phyloP scores from a whole-genome alignment of 2,888 invertebrate species.

The Chloroclystis v-ata region DNA sequence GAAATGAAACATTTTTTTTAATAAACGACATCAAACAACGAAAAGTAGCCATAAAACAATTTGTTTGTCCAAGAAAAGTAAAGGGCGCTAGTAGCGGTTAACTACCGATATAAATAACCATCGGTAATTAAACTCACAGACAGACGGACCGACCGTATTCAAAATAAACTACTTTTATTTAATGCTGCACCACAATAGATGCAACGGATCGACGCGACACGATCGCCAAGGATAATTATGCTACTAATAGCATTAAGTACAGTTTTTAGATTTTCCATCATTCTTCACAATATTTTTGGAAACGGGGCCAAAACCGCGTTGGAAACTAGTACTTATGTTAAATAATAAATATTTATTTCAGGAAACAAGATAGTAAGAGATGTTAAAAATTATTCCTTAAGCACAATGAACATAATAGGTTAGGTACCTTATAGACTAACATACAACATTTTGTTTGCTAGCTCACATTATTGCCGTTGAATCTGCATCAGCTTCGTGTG shows the following conservation, averaged over 20 bases:
- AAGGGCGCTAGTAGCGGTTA: constrained; percentile 40
- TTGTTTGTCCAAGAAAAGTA: constrained; percentile 49
- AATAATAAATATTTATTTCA: too few relatives aligned
- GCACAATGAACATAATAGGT: too few relatives aligned
- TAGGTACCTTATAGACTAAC: too few relatives aligned
- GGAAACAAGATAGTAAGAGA: too few relatives aligned
- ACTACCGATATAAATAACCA: constrained; percentile 48
- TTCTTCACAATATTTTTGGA: constrained; percentile 7
- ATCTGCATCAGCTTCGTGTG: constrained; percentile 32
- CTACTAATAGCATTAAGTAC: constrained; percentile 11
- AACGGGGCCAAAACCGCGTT: too few relatives aligned
- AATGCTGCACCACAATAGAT: constrained; percentile 47
- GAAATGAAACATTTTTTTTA: constrained; percentile 21
- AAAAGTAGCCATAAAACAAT: constrained; percentile 41
- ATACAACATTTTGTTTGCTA: too few relatives aligned
- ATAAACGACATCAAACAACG: constrained; percentile 27
- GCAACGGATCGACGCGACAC: constrained; percentile 28
- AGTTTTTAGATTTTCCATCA: constrained; percentile 4
- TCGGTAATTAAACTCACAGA: constrained; percentile 49
- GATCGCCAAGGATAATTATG: constrained; percentile 21
- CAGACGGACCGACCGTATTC: constrained; percentile 48
- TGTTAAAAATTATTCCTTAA: too few relatives aligned
- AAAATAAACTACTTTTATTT: constrained; percentile 54
- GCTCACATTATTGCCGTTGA: too few relatives aligned
- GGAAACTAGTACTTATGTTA: too few relatives aligned